A percentile compares a stretch with the other conserved stretches of the same genome.
phyloP scores from a whole-genome alignment of 2,888 invertebrate species.

The Siphlonurus alternatus region DNA sequence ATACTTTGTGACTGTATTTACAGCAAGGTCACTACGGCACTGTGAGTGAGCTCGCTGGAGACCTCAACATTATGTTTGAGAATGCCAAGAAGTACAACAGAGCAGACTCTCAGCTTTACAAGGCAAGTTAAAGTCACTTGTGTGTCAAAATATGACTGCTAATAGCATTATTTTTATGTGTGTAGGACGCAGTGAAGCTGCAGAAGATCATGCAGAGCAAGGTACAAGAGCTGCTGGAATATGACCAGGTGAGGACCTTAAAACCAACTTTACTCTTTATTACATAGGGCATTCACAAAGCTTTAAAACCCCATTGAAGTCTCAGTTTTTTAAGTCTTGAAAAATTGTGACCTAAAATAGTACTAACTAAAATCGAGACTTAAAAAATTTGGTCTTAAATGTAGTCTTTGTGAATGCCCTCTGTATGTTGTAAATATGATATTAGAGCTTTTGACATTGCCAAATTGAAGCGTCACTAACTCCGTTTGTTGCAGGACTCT shows the following conservation, averaged over 20 bases:
- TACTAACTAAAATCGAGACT: no score
- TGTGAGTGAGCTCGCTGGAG: constrained; percentile 76
- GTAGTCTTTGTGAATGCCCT: no score
- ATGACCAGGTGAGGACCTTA: constrained; percentile 31
- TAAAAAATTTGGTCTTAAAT: no score
- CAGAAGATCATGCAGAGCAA: constrained; percentile 70
- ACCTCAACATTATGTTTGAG: constrained; percentile 91
- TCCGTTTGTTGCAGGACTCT: constrained; percentile 28
- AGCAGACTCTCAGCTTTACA: constrained; percentile 61
- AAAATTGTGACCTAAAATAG: no score
- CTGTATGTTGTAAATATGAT: background rate
- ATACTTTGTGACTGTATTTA: constrained; percentile 16
- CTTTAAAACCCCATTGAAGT: no score
- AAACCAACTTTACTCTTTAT: no score
- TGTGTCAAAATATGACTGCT: background rate
- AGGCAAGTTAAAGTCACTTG: constrained; percentile 30
- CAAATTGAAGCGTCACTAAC: no score
- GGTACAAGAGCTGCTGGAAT: constrained; percentile 52
- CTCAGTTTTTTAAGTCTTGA: no score
- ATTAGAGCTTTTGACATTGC: background rate
- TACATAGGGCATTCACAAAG: no score
- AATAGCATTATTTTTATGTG: constrained; percentile 15
- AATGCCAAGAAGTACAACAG: constrained; percentile 87
- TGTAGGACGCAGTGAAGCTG: constrained; percentile 62
- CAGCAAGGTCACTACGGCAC: constrained; percentile 62